These are phyloP conservation scores for Hermatobates lingyangjiaoensis DNA, from an alignment of 1,140 invertebrate species.

Conservation along the genomic window DNA sequence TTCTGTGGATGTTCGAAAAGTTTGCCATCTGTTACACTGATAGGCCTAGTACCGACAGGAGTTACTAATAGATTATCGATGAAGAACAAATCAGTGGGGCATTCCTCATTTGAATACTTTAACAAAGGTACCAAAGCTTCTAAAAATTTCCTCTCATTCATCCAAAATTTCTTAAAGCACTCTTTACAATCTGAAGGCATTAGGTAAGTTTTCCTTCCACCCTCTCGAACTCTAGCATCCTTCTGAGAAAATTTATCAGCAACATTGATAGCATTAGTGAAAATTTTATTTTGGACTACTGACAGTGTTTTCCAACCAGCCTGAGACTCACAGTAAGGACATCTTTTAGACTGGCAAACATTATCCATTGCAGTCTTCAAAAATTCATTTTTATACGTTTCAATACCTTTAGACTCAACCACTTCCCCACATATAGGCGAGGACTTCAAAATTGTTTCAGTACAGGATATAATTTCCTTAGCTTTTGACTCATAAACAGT, in stretches of 20 bases:
- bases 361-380: slow-evolving; percentile 35
- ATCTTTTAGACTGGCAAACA: slow-evolving; percentile 32
- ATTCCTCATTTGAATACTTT: slow-evolving; percentile 26
- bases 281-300: slow-evolving; percentile 21
- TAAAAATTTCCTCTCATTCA: slow-evolving; percentile 52
- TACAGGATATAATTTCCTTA: no score
- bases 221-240: not conserved
- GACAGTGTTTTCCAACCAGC: slow-evolving; percentile 30
- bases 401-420: no score
- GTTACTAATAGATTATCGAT: slow-evolving; percentile 65
- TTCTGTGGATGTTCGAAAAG: slow-evolving; percentile 69
- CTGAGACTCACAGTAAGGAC: slow-evolving; percentile 37
- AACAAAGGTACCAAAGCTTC: slow-evolving; percentile 53
- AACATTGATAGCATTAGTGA: slow-evolving; percentile 17
- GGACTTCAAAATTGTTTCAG: no score
- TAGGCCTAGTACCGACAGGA: slow-evolving; percentile 69
- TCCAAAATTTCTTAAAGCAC: slow-evolving; percentile 55
- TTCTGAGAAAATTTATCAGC: slow-evolving; percentile 14
- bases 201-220: slow-evolving; percentile 14
- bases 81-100: slow-evolving; percentile 79
- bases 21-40: slow-evolving; percentile 45
- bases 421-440: no score
- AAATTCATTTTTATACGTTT: no score
- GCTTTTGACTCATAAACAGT: no score
- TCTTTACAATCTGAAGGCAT: slow-evolving; percentile 42